Conservation (phyloP, 2,113 vertebrate species). For the Azemiops feae region DNA sequence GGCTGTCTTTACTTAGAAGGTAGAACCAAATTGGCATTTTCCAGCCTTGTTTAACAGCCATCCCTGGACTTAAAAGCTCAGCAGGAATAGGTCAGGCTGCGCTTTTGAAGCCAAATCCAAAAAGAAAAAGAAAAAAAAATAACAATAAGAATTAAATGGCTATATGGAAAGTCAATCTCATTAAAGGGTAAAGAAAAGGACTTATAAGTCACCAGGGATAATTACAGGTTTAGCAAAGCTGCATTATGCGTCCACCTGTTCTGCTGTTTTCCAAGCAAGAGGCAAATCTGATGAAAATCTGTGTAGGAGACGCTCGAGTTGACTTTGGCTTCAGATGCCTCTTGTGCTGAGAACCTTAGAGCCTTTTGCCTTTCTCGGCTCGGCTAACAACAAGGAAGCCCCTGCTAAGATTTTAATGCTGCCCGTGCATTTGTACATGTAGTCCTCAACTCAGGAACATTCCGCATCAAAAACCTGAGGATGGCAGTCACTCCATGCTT, state of each 20-base stretch:
- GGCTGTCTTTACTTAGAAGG: neutral
- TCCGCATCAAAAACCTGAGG: neutral
- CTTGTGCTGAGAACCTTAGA: neutral
- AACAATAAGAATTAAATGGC: neutral
- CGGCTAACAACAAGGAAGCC: neutral
- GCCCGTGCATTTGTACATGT: accelerated
- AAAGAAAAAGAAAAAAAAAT: neutral
- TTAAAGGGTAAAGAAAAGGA: neutral
- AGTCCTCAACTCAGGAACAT: neutral
- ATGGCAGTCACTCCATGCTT: neutral
- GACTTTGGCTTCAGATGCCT: neutral
- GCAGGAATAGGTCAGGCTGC: neutral
- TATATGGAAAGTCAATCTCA: accelerated
- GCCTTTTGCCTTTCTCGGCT: neutral
- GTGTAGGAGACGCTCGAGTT: accelerated
- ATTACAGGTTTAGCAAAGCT: accelerated
- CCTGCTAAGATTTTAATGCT: neutral
- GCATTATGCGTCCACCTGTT: neutral
- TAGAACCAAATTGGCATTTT: neutral
- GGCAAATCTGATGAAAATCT: neutral
- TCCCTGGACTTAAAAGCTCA: neutral
- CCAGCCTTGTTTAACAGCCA: neutral
- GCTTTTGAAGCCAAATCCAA: neutral
- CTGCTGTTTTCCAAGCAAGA: accelerated
- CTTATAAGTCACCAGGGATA: neutral